Evolutionary conservation across 2,113 vertebrate genomes (phyloP).

Genomic region (Silurus meridionalis): DNA sequence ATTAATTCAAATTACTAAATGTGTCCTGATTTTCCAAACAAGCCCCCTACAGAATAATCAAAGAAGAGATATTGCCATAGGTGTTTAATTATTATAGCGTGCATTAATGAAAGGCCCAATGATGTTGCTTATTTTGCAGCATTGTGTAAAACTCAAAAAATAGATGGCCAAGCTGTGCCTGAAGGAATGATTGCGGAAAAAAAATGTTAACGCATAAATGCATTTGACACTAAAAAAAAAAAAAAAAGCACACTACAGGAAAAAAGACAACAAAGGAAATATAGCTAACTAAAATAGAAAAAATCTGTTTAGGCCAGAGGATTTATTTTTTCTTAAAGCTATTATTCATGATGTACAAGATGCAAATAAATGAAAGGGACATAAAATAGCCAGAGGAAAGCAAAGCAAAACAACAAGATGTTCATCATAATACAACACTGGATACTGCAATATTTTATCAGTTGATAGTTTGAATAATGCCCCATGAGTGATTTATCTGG

Average conservation of each 20-base stretch:
- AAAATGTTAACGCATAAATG: slow-evolving; percentile 16
- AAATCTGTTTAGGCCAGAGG: slow-evolving; percentile 25
- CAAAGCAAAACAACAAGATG: slow-evolving; percentile 26
- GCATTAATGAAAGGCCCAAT: slow-evolving; percentile 4
- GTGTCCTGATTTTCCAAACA: slow-evolving; percentile 35
- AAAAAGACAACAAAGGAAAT: slow-evolving; percentile 7
- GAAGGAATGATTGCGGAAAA: slow-evolving; percentile 17
- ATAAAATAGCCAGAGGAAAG: slow-evolving; percentile 38
- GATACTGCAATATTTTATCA: slow-evolving; percentile 36
- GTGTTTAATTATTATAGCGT: slow-evolving; percentile 37
- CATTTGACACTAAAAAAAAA: slow-evolving; percentile 13
- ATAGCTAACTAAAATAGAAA: slow-evolving; percentile 24
- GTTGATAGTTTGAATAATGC: slow-evolving; percentile 44
- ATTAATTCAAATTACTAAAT: slow-evolving; percentile 32
- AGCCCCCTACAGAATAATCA: slow-evolving; percentile 39
- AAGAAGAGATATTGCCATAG: slow-evolving; percentile 41
- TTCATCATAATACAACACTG: slow-evolving; percentile 52
- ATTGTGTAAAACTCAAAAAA: slow-evolving; percentile 30
- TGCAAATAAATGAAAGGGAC: slow-evolving; percentile 33
- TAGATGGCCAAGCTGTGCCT: slow-evolving; percentile 23
- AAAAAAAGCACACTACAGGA: background rate
- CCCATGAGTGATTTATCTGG: slow-evolving; percentile 27
- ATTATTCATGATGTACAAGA: slow-evolving; percentile 38
- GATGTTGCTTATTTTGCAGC: slow-evolving; percentile 23
- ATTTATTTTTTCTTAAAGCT: slow-evolving; percentile 35